Evolutionary conservation across 2,888 invertebrate species (phyloP).

Genomic region (Apamea anceps): DNA sequence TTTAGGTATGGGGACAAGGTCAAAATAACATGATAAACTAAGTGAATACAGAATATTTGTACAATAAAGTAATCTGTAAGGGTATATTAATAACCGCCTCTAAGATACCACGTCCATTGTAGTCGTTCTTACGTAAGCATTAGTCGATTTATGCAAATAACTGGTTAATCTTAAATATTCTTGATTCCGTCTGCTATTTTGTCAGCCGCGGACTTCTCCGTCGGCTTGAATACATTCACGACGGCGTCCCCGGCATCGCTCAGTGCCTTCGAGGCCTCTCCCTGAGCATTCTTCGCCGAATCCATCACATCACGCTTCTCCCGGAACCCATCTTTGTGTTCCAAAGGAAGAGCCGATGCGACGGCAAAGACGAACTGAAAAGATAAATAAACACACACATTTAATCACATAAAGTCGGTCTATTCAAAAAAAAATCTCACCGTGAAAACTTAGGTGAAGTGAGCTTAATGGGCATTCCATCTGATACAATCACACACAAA

Average conservation of each 20-base stretch:
- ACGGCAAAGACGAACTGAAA: slow-evolving; percentile 72
- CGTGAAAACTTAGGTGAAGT: neutral
- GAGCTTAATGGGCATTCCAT: neutral
- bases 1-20: neutral
- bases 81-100: slow-evolving; percentile 16
- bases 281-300: slow-evolving; percentile 83
- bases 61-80: slow-evolving; percentile 1
- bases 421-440: too few species aligned
- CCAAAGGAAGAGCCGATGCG: slow-evolving; percentile 74
- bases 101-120: slow-evolving; percentile 16
- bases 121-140: slow-evolving; percentile 52
- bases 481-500: neutral
- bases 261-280: slow-evolving; percentile 80
- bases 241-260: slow-evolving; percentile 84
- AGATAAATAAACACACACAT: slow-evolving; percentile 4
- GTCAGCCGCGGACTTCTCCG: slow-evolving; percentile 81
- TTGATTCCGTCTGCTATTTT: slow-evolving; percentile 83
- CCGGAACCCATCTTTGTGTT: slow-evolving; percentile 58
- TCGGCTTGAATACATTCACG: slow-evolving; percentile 85
- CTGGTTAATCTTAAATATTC: slow-evolving; percentile 72
- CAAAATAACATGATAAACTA: neutral
- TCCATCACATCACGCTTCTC: slow-evolving; percentile 84
- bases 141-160: slow-evolving; percentile 23
- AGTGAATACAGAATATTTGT: neutral
- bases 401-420: neutral